Base-by-base conservation (phyloP, 2,888 invertebrate genomes). In the Lysandra coridon region DNA sequence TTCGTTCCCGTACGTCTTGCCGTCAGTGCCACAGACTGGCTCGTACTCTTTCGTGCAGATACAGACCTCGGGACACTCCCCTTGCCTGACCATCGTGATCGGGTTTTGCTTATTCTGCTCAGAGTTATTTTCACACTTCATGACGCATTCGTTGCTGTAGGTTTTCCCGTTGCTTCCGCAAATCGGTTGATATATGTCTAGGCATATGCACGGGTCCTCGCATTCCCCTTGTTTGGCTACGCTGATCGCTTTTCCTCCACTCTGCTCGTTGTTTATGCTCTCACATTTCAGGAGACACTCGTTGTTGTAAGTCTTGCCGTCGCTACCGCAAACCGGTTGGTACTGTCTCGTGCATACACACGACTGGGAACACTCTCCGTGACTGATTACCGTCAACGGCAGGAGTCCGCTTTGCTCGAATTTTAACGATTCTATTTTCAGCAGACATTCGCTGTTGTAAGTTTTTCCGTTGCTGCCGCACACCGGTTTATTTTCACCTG, bases 11-110 rank as follows among this genome's bases (percentile, higher is more conserved):
- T 87, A 88, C 1, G 88, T 88, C 1, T 82, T 84, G 4, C 82
- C 82, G 69, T 88, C 86, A 64, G 82, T 87, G 4, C 83, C 87
- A 77, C 88, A 88, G 1, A 87, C 73, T 17, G 84, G 84, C 0
- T 84, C 80, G 12, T 81, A 40, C 7, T 79, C 12, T 0, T 17
- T 1, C 1, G 84, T 23, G 73, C 82, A 83, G 17, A 64, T 73
- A n/a, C 83, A 83, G n/a, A 23, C 10, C 30, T 74, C 74, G 17
- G 60, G 44, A 79, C 79, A 62, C 6, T 75, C 40, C 7, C 79
- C 73, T 60, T 62, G 60, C 60, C 30, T 76, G 23, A 57, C 33
- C 33, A 53, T 17, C 4, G 76, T 76, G 49, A 76, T 76, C 76
- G 76, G 33, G 1, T 76, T 76, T 30, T 33, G 75, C 12, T 79